Percentiles rank a stretch among this genome's conserved stretches.
These are phyloP conservation scores for Limanda limanda DNA, from an alignment of 2,113 vertebrate genomes.

Conservation along the genomic window DNA sequence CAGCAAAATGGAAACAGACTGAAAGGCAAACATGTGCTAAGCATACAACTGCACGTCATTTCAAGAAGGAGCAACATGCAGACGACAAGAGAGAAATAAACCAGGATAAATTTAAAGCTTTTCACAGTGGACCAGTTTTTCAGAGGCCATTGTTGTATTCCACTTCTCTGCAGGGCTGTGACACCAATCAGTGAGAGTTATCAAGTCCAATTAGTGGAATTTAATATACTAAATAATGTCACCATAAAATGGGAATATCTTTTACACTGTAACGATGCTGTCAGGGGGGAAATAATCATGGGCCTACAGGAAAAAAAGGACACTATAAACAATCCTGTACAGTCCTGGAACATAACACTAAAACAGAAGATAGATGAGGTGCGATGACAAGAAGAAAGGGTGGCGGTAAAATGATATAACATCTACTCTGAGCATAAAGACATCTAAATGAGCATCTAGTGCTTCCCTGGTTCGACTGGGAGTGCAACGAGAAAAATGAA, in stretches of 20 bases:
- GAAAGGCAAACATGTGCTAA: background rate
- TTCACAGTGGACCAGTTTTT: slow-evolving; percentile 11
- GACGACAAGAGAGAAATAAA: slow-evolving; percentile 10
- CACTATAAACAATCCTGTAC: background rate
- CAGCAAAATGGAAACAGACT: slow-evolving; percentile 19
- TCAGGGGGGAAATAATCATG: background rate
- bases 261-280: slow-evolving; percentile 5
- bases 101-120: slow-evolving; percentile 21
- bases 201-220: slow-evolving; percentile 24
- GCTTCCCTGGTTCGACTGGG: background rate
- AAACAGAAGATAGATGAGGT: slow-evolving; percentile 20
- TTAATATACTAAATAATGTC: slow-evolving; percentile 21
- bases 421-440: background rate
- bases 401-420: background rate
- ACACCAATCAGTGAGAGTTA: slow-evolving; percentile 29
- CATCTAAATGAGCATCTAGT: slow-evolving; percentile 14
- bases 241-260: slow-evolving; percentile 1
- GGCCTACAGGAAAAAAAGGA: background rate
- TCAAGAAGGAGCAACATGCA: slow-evolving; percentile 20
- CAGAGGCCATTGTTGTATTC: slow-evolving; percentile 9
- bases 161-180: slow-evolving; percentile 22
- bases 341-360: background rate
- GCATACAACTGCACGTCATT: slow-evolving; percentile 6
- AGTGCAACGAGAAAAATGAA: background rate
- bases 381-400: slow-evolving; percentile 23